Percentiles rank a stretch among this genome's conserved stretches.
Evolutionary conservation across 2,797 vertebrate genomes (phyloP).

Genomic region (Halcyon leucocephala): DNA sequence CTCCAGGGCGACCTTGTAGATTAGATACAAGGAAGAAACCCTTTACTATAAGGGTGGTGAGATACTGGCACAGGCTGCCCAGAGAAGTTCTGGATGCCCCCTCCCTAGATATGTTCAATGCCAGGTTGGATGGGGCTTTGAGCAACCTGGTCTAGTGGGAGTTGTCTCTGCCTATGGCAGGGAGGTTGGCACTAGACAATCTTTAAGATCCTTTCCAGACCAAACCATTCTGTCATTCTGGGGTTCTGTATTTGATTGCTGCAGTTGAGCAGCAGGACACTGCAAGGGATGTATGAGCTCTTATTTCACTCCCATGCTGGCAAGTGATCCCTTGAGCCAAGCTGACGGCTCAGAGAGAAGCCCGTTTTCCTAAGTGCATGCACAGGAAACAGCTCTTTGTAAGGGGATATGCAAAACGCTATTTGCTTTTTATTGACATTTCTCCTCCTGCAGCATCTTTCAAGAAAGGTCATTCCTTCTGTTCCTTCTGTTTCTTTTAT

Average conservation of each 20-base stretch:
- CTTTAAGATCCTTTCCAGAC: no score
- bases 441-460: constrained; percentile 41
- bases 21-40: background rate
- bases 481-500: constrained; percentile 33
- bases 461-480: constrained; percentile 60
- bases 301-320: constrained; percentile 36
- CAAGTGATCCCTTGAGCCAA: constrained; percentile 4
- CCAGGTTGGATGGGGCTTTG: background rate
- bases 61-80: background rate
- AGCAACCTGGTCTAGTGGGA: background rate
- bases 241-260: constrained; percentile 47
- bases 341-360: constrained; percentile 15
- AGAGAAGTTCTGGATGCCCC: no score
- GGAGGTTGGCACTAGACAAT: no score
- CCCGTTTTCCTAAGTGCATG: background rate
- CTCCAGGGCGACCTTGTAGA: background rate
- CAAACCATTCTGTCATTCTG: no score
- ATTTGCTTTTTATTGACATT: constrained; percentile 57
- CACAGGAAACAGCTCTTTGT: constrained; percentile 41
- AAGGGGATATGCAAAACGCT: constrained; percentile 39
- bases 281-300: background rate
- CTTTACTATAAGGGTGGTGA: background rate
- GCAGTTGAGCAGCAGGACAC: background rate
- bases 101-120: background rate
- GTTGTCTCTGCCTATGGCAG: background rate